A percentile compares a stretch with the other conserved stretches of the same genome.
Conservation (phyloP, 2,888 invertebrate genomes). For the Morpho deidamia region DNA sequence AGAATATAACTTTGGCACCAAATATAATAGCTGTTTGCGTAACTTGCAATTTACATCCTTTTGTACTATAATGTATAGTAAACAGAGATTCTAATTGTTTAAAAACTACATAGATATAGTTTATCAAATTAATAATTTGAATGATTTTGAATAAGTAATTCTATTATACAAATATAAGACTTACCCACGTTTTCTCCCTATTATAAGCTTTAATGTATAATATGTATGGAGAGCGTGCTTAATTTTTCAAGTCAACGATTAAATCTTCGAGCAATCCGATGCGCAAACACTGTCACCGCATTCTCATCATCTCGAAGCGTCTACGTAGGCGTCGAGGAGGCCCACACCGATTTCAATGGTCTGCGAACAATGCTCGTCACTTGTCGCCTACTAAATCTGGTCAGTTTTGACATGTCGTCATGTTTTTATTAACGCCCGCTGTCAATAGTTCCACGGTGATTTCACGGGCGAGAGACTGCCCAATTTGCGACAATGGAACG, state of each 20-base stretch:
- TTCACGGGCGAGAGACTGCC: slow-evolving; percentile 61
- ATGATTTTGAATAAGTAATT: too few relatives aligned
- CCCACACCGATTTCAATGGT: slow-evolving; percentile 72
- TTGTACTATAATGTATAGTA: too few relatives aligned
- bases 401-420: slow-evolving; percentile 76
- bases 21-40: too few relatives aligned
- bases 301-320: slow-evolving; percentile 37
- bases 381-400: slow-evolving; percentile 71
- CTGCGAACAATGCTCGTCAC: slow-evolving; percentile 61
- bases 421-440: slow-evolving; percentile 73
- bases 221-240: slow-evolving; percentile 64
- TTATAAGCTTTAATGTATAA: slow-evolving; percentile 21
- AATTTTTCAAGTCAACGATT: slow-evolving; percentile 53
- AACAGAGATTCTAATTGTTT: too few relatives aligned
- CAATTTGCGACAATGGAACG: slow-evolving; percentile 69
- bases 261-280: slow-evolving; percentile 55
- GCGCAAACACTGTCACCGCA: slow-evolving; percentile 61
- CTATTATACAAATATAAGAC: too few relatives aligned
- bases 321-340: slow-evolving; percentile 60
- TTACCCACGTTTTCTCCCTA: too few relatives aligned
- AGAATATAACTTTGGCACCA: too few relatives aligned
- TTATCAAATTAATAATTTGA: too few relatives aligned
- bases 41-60: too few relatives aligned
- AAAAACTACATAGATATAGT: too few relatives aligned
- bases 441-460: slow-evolving; percentile 56